phyloP scores from a whole-genome alignment of 2,797 vertebrate species.

The Chrosomus eos region DNA sequence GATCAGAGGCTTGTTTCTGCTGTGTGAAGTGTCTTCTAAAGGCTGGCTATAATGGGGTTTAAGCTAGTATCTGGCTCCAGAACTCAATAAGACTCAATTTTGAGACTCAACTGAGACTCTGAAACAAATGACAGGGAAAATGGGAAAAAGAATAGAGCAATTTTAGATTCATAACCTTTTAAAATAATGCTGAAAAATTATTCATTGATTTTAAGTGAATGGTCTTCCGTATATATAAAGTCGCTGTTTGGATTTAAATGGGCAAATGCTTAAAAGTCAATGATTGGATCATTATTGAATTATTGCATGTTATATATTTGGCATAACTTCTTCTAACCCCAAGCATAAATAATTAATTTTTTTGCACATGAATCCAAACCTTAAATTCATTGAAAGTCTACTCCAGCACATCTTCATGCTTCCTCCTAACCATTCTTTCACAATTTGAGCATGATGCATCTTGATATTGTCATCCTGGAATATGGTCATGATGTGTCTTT shows the following conservation, averaged over 20 bases:
- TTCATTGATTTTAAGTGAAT: not conserved
- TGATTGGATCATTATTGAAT: too few species aligned
- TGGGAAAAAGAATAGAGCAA: not conserved
- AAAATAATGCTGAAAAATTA: not conserved
- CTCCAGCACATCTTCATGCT: too few species aligned
- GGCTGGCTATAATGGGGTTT: conserved; percentile 55
- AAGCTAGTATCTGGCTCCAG: conserved; percentile 48
- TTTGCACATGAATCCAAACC: too few species aligned
- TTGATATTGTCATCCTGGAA: too few species aligned
- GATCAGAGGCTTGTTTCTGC: conserved; percentile 54
- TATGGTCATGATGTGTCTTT: too few species aligned
- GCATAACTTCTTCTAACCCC: too few species aligned
- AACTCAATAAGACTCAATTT: not conserved
- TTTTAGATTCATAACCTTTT: not conserved
- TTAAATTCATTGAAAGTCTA: too few species aligned
- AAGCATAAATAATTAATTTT: too few species aligned
- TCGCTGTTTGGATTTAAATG: too few species aligned
- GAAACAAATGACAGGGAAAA: not conserved
- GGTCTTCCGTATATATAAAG: not conserved
- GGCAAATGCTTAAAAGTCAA: too few species aligned
- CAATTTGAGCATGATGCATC: not conserved
- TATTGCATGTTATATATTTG: too few species aligned
- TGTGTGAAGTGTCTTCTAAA: conserved; percentile 51
- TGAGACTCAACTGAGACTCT: not conserved
- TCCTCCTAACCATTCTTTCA: too few species aligned